Percentiles rank a stretch among this genome's conserved stretches.
Evolutionary conservation across 2,888 invertebrate species (phyloP).

Genomic region (Reticulitermes lucifugus): DNA sequence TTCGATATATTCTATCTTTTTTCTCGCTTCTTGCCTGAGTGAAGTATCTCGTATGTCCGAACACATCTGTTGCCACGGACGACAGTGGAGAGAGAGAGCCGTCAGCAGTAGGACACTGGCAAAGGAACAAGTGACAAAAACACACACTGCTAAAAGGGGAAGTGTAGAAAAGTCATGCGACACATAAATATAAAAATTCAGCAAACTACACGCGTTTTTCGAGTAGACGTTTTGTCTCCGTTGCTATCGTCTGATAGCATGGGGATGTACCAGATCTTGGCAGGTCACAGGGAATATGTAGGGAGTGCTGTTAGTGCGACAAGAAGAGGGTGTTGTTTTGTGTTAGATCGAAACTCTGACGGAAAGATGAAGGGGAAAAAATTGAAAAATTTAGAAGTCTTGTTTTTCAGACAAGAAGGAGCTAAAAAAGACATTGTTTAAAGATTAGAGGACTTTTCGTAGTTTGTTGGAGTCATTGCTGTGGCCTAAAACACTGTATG

Average conservation of each 20-base stretch:
- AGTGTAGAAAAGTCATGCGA: conserved; percentile 22
- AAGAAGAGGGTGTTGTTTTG: background rate
- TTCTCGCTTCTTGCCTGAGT: background rate
- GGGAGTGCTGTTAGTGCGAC: background rate
- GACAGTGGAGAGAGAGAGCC: background rate
- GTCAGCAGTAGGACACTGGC: background rate
- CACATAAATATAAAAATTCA: conserved; percentile 21
- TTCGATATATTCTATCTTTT: background rate
- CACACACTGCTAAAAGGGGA: background rate
- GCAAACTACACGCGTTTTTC: conserved; percentile 1
- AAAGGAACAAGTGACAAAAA: conserved; percentile 1
- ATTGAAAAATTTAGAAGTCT: background rate
- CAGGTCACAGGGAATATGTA: background rate
- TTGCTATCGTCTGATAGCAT: background rate
- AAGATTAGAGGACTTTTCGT: background rate
- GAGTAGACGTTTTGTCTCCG: background rate
- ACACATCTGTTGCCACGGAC: conserved; percentile 27
- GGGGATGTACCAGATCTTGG: background rate
- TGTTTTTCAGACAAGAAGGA: background rate
- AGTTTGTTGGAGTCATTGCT: background rate
- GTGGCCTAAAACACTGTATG: too few relatives aligned
- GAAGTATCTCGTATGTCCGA: conserved; percentile 6
- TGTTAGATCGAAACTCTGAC: background rate
- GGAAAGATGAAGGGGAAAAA: background rate
- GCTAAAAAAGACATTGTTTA: background rate